These are phyloP conservation scores for Conus canariensis DNA, from an alignment of 2,888 invertebrate genomes.

Conservation along the genomic window DNA sequence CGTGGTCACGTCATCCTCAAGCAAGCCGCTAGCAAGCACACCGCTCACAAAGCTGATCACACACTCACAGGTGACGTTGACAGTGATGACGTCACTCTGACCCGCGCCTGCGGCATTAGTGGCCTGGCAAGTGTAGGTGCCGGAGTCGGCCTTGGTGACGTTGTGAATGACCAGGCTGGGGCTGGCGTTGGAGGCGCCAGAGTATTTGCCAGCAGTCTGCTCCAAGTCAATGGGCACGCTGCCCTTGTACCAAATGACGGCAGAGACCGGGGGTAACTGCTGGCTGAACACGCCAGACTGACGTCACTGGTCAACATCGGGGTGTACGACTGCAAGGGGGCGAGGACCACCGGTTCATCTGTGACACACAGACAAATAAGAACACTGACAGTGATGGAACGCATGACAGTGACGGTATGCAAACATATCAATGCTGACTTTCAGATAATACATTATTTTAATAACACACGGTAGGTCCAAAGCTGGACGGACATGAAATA, in stretches of 20 bases:
- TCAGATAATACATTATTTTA: too few relatives aligned
- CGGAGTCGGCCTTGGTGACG: conserved; percentile 16
- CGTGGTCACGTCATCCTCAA: too few relatives aligned
- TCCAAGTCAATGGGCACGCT: not conserved
- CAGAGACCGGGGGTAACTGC: not conserved
- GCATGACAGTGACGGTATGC: too few relatives aligned
- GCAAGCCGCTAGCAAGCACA: too few relatives aligned
- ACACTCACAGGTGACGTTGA: conserved; percentile 25
- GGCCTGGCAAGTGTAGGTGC: conserved; percentile 1
- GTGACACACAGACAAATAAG: not conserved
- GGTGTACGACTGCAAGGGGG: not conserved
- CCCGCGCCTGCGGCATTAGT: not conserved
- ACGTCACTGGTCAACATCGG: not conserved
- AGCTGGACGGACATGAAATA: too few relatives aligned
- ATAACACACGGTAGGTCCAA: too few relatives aligned
- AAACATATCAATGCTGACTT: too few relatives aligned
- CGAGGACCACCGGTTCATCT: not conserved
- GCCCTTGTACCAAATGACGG: not conserved
- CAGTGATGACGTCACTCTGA: not conserved
- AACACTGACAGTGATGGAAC: too few relatives aligned
- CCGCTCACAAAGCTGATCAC: too few relatives aligned
- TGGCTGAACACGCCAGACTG: not conserved
- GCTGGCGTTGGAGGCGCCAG: not conserved
- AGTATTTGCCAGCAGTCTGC: conserved; percentile 10
- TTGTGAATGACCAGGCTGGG: not conserved